Evolutionary conservation across 2,797 vertebrate genomes (phyloP).

Genomic region (Pipistrellus kuhlii): DNA sequence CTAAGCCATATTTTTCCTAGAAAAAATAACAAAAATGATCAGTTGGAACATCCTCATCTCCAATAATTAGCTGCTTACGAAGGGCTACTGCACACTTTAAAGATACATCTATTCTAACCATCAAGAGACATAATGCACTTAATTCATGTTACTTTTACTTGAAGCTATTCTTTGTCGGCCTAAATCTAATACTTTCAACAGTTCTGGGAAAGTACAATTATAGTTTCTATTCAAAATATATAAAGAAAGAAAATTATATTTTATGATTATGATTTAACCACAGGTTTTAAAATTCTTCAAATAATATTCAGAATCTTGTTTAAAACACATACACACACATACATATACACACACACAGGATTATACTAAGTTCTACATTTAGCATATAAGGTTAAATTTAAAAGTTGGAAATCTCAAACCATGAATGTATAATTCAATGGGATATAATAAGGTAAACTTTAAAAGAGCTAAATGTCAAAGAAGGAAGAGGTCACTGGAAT

Average conservation of each 20-base stretch:
- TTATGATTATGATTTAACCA: conserved; percentile 24
- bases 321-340: too few relatives aligned
- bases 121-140: neutral
- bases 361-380: neutral
- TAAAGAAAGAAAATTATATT: conserved; percentile 27
- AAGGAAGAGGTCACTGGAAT: neutral
- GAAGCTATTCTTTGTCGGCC: conserved; percentile 23
- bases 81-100: neutral
- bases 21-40: conserved; percentile 20
- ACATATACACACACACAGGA: neutral
- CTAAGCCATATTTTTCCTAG: neutral
- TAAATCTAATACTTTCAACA: conserved; percentile 39
- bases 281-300: conserved; percentile 11
- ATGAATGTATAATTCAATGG: neutral
- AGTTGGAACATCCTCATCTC: neutral
- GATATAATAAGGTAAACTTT: neutral
- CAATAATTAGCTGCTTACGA: neutral
- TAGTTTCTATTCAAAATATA: neutral
- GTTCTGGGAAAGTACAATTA: conserved; percentile 5
- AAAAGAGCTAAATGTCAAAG: neutral
- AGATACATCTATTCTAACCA: neutral
- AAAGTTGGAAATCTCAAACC: neutral
- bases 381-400: neutral
- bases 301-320: neutral
- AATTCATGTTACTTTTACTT: conserved; percentile 45